Evolutionary conservation across 2,797 vertebrate species (phyloP).

Genomic region (Acanthurus lineatus): DNA sequence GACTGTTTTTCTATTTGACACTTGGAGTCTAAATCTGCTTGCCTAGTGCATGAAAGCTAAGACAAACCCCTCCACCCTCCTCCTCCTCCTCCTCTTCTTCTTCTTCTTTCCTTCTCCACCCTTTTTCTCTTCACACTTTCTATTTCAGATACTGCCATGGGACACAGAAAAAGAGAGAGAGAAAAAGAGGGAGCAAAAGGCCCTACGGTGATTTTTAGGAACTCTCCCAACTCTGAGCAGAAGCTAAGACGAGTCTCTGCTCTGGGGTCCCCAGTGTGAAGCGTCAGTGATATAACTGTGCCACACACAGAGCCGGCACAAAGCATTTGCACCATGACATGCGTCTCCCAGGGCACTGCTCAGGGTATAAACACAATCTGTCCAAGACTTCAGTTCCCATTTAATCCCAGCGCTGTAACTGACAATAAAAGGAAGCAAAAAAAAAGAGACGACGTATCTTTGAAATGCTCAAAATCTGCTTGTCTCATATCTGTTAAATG

Average conservation of each 20-base stretch:
- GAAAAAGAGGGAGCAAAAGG: constrained; percentile 58
- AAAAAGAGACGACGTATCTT: constrained; percentile 23
- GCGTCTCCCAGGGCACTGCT: constrained; percentile 76
- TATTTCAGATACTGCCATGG: constrained; percentile 70
- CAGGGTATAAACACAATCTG: constrained; percentile 78
- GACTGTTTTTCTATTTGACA: constrained; percentile 87
- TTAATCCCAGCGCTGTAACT: constrained; percentile 56
- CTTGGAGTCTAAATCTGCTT: constrained; percentile 85
- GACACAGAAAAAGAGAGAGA: constrained; percentile 57
- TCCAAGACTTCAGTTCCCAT: constrained; percentile 61
- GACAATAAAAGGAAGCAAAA: constrained; percentile 56
- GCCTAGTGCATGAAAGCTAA: constrained; percentile 80
- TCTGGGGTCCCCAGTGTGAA: constrained; percentile 67
- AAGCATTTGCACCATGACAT: constrained; percentile 75
- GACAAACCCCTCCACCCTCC: constrained; percentile 71
- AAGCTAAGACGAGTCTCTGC: constrained; percentile 51
- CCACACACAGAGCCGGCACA: constrained; percentile 76
- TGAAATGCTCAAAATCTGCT: background rate
- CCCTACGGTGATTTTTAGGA: constrained; percentile 73
- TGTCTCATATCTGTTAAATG: background rate
- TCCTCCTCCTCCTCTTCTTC: constrained; percentile 38
- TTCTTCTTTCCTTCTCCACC: constrained; percentile 45
- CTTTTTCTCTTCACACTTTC: constrained; percentile 57
- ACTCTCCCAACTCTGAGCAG: constrained; percentile 66
- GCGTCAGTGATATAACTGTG: constrained; percentile 79